Percentiles rank a stretch among this genome's conserved stretches.
Conservation (phyloP, 2,888 invertebrate genomes). For the Sclerodermus sp. region DNA sequence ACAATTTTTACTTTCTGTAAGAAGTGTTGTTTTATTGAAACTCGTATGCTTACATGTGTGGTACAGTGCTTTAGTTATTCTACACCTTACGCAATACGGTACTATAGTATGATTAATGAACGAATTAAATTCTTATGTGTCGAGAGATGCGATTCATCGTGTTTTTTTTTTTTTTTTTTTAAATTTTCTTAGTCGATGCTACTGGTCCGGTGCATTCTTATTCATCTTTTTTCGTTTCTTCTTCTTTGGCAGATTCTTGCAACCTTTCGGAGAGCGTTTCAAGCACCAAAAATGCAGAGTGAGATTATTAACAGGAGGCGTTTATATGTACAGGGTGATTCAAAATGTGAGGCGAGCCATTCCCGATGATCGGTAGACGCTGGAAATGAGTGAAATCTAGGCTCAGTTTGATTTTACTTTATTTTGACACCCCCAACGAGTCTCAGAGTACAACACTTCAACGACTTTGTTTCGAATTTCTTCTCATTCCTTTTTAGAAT, state of each 20-base stretch:
- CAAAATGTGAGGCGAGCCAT: too few relatives aligned
- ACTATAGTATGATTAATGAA: slow-evolving; percentile 4
- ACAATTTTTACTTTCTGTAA: slow-evolving; percentile 16
- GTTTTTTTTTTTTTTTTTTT: too few relatives aligned
- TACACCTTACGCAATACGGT: slow-evolving; percentile 4
- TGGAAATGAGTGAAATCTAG: too few relatives aligned
- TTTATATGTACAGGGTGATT: too few relatives aligned
- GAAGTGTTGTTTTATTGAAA: slow-evolving; percentile 21
- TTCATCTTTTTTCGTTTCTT: background rate
- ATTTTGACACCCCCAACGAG: background rate
- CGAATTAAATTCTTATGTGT: slow-evolving; percentile 8
- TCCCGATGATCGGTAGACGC: too few relatives aligned
- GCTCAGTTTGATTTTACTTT: background rate
- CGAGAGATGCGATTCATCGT: background rate
- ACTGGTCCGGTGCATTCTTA: slow-evolving; percentile 14
- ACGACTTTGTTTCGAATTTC: background rate
- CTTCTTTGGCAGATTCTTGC: too few relatives aligned
- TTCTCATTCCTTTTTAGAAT: background rate
- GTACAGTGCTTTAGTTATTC: slow-evolving; percentile 17
- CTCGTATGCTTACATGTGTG: slow-evolving; percentile 19
- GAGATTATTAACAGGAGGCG: too few relatives aligned
- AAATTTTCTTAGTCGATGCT: background rate
- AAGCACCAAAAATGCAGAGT: too few relatives aligned
- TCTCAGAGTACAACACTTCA: background rate
- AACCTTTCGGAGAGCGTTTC: too few relatives aligned